Percentiles rank a stretch among this genome's conserved stretches.
These are phyloP conservation scores for Lucifuga dentata DNA, from an alignment of 2,113 vertebrate genomes.

Conservation along the genomic window DNA sequence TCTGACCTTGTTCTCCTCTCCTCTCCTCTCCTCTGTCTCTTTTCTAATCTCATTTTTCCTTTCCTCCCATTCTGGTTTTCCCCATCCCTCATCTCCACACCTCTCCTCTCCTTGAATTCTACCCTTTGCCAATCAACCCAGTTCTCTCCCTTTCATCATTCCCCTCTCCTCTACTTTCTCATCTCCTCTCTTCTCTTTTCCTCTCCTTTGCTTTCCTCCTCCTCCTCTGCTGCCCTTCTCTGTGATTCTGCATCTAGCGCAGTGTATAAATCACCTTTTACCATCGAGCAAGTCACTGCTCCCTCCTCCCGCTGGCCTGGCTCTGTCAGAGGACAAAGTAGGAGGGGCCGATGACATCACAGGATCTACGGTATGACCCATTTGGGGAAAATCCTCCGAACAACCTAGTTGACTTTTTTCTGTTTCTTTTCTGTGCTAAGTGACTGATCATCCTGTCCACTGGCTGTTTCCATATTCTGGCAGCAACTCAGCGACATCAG, in stretches of 20 bases:
- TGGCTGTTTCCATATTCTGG: constrained; percentile 3
- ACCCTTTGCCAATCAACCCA: too few relatives aligned
- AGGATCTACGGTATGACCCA: constrained; percentile 27
- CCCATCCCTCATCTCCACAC: too few relatives aligned
- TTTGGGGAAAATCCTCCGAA: constrained; percentile 40
- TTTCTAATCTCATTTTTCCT: not conserved
- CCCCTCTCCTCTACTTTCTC: too few relatives aligned
- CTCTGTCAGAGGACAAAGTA: constrained; percentile 25
- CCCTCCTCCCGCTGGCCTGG: constrained; percentile 32
- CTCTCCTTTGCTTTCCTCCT: not conserved
- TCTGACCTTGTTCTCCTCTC: too few relatives aligned
- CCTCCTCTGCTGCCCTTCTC: constrained; percentile 30
- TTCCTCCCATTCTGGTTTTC: too few relatives aligned
- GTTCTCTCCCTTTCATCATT: too few relatives aligned
- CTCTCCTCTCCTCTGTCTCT: not conserved
- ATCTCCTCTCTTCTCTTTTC: not conserved
- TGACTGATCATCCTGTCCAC: constrained; percentile 8
- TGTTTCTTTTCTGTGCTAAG: constrained; percentile 7
- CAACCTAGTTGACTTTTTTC: not conserved
- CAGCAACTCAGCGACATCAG: not conserved
- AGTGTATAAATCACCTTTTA: constrained; percentile 71
- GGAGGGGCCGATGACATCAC: constrained; percentile 24
- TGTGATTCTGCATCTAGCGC: constrained; percentile 56
- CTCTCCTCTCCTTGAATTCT: too few relatives aligned
- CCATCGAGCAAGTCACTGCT: constrained; percentile 13